Percentiles rank a stretch among this genome's conserved stretches.
These are phyloP conservation scores for Ceramica pisi DNA, from an alignment of 2,888 invertebrate species.

Conservation along the genomic window DNA sequence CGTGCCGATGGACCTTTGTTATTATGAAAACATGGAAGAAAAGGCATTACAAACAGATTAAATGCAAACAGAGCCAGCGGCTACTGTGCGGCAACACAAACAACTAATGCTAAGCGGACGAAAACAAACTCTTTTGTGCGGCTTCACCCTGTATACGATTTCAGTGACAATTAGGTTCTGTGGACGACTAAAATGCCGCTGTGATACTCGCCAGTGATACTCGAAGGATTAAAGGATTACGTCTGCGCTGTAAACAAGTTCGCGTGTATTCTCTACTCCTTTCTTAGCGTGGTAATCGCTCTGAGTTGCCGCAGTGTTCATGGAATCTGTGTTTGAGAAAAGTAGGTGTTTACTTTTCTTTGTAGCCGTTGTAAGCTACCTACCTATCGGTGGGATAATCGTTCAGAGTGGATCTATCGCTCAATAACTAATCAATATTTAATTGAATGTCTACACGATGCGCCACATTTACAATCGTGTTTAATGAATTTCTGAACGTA, in stretches of 20 bases:
- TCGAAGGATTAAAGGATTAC: constrained; percentile 87
- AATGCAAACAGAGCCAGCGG: constrained; percentile 85
- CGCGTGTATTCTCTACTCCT: constrained; percentile 77
- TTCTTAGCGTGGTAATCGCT: constrained; percentile 68
- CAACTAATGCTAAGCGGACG: constrained; percentile 84
- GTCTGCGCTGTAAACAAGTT: constrained; percentile 79
- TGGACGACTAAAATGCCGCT: constrained; percentile 74
- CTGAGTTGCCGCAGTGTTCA: constrained; percentile 53
- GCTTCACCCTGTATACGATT: constrained; percentile 75
- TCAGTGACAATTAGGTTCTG: constrained; percentile 84
- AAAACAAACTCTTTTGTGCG: constrained; percentile 87
- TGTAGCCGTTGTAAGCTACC: constrained; percentile 5
- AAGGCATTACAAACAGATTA: constrained; percentile 88
- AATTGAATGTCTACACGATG: too few relatives aligned
- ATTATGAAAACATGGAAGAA: constrained; percentile 81
- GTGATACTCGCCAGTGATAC: constrained; percentile 82
- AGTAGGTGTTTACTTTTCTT: constrained; percentile 33
- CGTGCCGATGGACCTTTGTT: constrained; percentile 70
- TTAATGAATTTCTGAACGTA: too few relatives aligned
- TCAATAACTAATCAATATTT: background rate
- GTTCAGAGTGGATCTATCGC: background rate
- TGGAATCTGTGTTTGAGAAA: constrained; percentile 27
- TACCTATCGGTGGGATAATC: constrained; percentile 1
- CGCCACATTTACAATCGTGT: too few relatives aligned
- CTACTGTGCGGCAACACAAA: constrained; percentile 84